Percentiles rank a stretch among this genome's conserved stretches.
Evolutionary conservation across 2,797 vertebrate genomes (phyloP).

Genomic region (Catostomus latipinnis): DNA sequence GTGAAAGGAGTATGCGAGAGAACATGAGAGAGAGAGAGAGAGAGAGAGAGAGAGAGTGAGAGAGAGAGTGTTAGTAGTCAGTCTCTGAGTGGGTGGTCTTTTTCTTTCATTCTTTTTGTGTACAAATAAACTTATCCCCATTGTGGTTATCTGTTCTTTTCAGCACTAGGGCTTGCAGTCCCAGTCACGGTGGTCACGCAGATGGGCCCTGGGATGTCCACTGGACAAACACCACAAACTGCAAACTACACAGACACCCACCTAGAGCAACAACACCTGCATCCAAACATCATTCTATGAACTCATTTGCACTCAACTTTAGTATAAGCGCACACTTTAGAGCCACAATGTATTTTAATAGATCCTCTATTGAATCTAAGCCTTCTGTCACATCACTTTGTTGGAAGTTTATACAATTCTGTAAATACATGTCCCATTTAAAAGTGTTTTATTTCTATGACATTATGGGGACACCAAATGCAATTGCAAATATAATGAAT

Average conservation of each 20-base stretch:
- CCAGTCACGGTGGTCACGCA: conserved; percentile 59
- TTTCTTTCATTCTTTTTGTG: conserved; percentile 75
- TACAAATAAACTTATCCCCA: conserved; percentile 85
- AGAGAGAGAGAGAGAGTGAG: conserved; percentile 55
- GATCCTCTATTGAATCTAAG: neutral
- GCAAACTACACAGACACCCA: conserved; percentile 21
- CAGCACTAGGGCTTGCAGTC: conserved; percentile 69
- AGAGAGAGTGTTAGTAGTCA: conserved; percentile 74
- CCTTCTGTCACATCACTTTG: neutral
- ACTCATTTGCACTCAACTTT: neutral
- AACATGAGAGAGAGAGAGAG: conserved; percentile 45
- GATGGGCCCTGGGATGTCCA: conserved; percentile 40
- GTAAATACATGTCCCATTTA: neutral
- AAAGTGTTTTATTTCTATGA: no score
- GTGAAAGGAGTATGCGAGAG: conserved; percentile 35
- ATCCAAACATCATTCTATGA: conserved; percentile 10
- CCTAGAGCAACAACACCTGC: conserved; percentile 32
- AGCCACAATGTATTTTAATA: neutral
- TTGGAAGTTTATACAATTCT: neutral
- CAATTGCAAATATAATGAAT: no score
- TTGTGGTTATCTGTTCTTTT: conserved; percentile 73
- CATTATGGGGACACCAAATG: no score
- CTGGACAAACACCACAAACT: conserved; percentile 43
- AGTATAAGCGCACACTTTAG: neutral
- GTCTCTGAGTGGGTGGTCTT: conserved; percentile 84